A percentile compares a stretch with the other conserved stretches of the same genome.
phyloP scores from a whole-genome alignment of 2,888 invertebrate species.

The Lagria hirta region DNA sequence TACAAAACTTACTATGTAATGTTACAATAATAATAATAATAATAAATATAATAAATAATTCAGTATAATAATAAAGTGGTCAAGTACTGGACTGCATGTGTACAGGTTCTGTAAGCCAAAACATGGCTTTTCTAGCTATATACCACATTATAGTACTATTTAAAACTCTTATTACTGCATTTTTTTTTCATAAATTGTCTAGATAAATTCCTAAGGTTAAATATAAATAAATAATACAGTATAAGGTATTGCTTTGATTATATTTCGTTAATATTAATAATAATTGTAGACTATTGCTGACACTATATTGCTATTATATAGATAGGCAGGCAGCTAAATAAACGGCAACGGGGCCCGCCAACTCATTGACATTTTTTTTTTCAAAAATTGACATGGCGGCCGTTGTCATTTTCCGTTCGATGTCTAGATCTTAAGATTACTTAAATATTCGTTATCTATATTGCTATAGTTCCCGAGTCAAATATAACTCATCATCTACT shows the following conservation, averaged over 20 bases:
- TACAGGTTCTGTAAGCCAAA: slow-evolving; percentile 52
- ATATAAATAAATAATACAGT: slow-evolving; percentile 49
- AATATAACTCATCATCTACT: slow-evolving; percentile 48
- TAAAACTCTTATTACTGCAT: slow-evolving; percentile 37
- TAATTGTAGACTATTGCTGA: slow-evolving; percentile 52
- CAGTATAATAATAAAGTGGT: slow-evolving; percentile 50
- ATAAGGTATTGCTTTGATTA: slow-evolving; percentile 53
- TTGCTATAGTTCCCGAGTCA: slow-evolving; percentile 54
- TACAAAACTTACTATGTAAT: slow-evolving; percentile 57
- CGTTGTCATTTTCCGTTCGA: slow-evolving; percentile 35
- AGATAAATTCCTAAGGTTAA: slow-evolving; percentile 45
- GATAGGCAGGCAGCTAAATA: slow-evolving; percentile 52
- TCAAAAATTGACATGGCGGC: slow-evolving; percentile 26
- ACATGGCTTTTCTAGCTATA: slow-evolving; percentile 43
- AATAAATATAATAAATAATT: slow-evolving; percentile 36
- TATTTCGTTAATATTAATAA: slow-evolving; percentile 37
- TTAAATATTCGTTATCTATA: slow-evolving; percentile 49
- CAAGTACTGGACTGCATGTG: slow-evolving; percentile 55
- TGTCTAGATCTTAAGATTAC: slow-evolving; percentile 41
- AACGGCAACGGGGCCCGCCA: slow-evolving; percentile 37
- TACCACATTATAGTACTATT: slow-evolving; percentile 46
- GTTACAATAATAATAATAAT: slow-evolving; percentile 48
- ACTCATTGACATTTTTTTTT: slow-evolving; percentile 6
- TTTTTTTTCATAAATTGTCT: slow-evolving; percentile 23
- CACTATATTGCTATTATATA: slow-evolving; percentile 54